Evolutionary conservation across 1,140 invertebrate species (phyloP).

Genomic region (Brachionus plicatilis): DNA sequence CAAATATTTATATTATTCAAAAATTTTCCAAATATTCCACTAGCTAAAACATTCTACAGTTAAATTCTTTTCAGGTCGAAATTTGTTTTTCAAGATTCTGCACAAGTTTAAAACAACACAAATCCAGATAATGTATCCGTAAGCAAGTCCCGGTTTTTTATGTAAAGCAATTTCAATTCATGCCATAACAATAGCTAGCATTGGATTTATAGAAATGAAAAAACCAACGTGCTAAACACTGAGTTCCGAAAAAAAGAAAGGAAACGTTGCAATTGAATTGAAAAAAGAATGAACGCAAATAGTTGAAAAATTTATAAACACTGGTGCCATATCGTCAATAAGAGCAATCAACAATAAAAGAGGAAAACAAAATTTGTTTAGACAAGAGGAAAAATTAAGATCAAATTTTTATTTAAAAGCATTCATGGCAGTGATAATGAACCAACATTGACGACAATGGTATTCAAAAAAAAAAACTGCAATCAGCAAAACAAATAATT

Average conservation of each 20-base stretch:
- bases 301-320: background rate
- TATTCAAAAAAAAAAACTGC: background rate
- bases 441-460: background rate
- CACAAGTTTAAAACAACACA: background rate
- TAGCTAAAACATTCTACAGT: background rate
- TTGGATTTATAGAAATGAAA: background rate
- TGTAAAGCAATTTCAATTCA: background rate
- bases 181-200: background rate
- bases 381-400: background rate
- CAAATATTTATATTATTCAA: background rate
- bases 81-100: background rate
- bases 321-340: slow-evolving; percentile 6
- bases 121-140: background rate
- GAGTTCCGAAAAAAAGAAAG: background rate
- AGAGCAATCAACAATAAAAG: background rate
- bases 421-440: background rate
- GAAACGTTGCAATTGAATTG: background rate
- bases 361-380: slow-evolving; percentile 7
- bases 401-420: background rate
- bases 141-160: background rate
- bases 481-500: slow-evolving; percentile 30
- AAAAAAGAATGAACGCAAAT: background rate
- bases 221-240: background rate
- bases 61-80: background rate
- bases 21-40: background rate